These are phyloP conservation scores for Labeo calbasu DNA, from an alignment of 2,797 vertebrate genomes.

Conservation along the genomic window DNA sequence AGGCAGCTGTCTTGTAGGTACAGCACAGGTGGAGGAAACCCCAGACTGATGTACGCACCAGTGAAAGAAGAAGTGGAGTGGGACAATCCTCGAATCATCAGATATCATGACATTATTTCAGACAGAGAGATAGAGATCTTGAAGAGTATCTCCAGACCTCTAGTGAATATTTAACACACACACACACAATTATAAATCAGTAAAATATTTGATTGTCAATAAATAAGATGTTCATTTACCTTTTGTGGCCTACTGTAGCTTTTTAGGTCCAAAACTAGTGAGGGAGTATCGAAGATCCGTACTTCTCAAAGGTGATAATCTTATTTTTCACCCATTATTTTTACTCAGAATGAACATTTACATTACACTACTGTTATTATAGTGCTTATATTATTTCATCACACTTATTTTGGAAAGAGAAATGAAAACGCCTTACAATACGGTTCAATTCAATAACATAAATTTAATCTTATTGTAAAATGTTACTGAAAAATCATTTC, in stretches of 20 bases:
- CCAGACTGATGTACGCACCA: constrained; percentile 78
- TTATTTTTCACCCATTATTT: too few species aligned
- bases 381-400: neutral
- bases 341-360: too few species aligned
- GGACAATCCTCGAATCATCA: constrained; percentile 69
- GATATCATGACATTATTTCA: constrained; percentile 56
- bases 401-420: too few species aligned
- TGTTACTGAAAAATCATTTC: neutral
- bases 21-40: constrained; percentile 76
- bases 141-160: constrained; percentile 66
- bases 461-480: too few species aligned
- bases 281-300: constrained; percentile 22
- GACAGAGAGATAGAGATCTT: constrained; percentile 83
- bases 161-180: neutral
- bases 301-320: constrained; percentile 54
- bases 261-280: constrained; percentile 32
- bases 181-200: too few species aligned
- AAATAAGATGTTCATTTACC: neutral
- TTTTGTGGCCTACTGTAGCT: constrained; percentile 34
- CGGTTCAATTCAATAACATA: too few species aligned
- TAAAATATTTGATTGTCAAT: too few species aligned
- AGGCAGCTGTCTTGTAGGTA: constrained; percentile 82
- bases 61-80: constrained; percentile 85
- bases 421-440: too few species aligned
- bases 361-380: too few species aligned